Evolutionary conservation across 1,140 invertebrate genomes (phyloP), one percentile per base, ranked within the genome.

Genomic region (Schlechtendalia chinensis): DNA sequence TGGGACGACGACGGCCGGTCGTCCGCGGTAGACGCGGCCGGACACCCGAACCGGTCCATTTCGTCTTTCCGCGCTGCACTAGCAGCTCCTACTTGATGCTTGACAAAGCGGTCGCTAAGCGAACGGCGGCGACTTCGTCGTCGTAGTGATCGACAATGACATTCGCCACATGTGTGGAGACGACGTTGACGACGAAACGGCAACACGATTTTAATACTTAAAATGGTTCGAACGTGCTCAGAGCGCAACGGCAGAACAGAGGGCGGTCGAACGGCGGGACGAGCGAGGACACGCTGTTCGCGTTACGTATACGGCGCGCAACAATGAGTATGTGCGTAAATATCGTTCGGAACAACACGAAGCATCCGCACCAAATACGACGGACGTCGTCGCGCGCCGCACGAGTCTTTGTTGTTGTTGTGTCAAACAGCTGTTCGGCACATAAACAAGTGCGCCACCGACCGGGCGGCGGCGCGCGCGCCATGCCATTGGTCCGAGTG

Each of bases 341-440:
- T 14, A 29, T 16, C 16, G 12, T 1, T 1, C 58, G 56, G 5
- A 61, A 29, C 12, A 16, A 14, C 14, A 29, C 27, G n/a, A 24
- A 19, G 6, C 8, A 8, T 24, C 8, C 24, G 24, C 3, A 54
- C 1, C 19, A 19, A 56, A 1, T 1, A 22, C 54, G 54, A 67
- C 65, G 24, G 17, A 12, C 24, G 50, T 29, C 47, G 47, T 54
- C 69, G 69, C 69, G 54, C 69, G 69, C 69, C 69, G 69, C 69
- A 72, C 54, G 72, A 59, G 54, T 58, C 72, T 59, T 77, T 77
- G 72, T 77, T 77, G 72, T 77, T 77, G 29, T 77, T 45, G 22
- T n/a, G n/a, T 27, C n/a, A 77, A 77, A 77, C 72, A 77, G 72
- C 72, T 77, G 72, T 77, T 77, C 54, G 32, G 29, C 54, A 27